phyloP scores from a whole-genome alignment of 2,888 invertebrate species.

The Sarcophaga carnaria region DNA sequence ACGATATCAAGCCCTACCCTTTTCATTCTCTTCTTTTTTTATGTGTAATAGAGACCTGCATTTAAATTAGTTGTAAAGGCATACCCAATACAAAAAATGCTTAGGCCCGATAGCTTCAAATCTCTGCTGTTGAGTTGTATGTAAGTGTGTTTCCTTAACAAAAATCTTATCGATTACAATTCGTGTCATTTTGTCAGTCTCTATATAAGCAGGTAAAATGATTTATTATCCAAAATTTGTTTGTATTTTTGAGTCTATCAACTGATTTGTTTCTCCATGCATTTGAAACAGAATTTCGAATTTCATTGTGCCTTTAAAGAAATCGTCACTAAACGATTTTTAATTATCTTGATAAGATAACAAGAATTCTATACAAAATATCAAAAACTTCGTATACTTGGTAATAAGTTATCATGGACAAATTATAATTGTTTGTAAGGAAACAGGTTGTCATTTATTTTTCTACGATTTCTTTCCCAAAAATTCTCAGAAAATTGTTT shows the following conservation, averaged over 20 bases:
- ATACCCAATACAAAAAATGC: not conserved
- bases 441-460: slow-evolving; percentile 52
- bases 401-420: slow-evolving; percentile 31
- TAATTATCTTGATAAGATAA: slow-evolving; percentile 67
- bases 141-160: slow-evolving; percentile 11
- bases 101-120: too few relatives aligned
- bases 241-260: slow-evolving; percentile 51
- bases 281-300: too few relatives aligned
- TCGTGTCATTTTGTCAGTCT: slow-evolving; percentile 51
- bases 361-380: slow-evolving; percentile 9
- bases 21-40: not conserved
- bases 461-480: not conserved
- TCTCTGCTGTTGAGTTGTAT: slow-evolving; percentile 31
- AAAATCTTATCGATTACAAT: slow-evolving; percentile 65
- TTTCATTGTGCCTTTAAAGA: slow-evolving; percentile 13
- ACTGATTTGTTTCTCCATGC: slow-evolving; percentile 24
- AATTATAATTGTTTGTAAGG: slow-evolving; percentile 57
- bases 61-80: slow-evolving; percentile 20
- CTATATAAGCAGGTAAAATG: slow-evolving; percentile 58
- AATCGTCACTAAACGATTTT: slow-evolving; percentile 62
- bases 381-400: not conserved
- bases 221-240: slow-evolving; percentile 65
- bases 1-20: slow-evolving; percentile 33
- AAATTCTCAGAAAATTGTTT: slow-evolving; percentile 33
- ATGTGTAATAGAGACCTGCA: slow-evolving; percentile 34